phyloP scores from a whole-genome alignment of 2,797 vertebrate genomes.

The Nasua narica region DNA sequence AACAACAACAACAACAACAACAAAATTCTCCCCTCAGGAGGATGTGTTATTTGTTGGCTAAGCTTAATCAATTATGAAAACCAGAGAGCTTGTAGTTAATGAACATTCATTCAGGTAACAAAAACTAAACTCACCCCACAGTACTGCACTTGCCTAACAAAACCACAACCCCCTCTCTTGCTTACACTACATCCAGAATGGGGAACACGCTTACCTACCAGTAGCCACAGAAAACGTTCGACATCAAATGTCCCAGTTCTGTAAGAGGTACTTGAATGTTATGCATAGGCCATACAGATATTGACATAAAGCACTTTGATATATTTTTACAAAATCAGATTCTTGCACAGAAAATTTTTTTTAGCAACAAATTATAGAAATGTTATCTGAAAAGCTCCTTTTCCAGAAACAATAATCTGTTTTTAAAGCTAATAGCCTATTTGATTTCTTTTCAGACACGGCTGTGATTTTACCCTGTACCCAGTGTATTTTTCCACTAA shows the following conservation, averaged over 20 bases:
- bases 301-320: background rate
- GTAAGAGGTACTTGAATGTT: background rate
- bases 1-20: background rate
- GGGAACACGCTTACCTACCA: background rate
- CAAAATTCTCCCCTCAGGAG: background rate
- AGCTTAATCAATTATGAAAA: slow-evolving; percentile 9
- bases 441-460: background rate
- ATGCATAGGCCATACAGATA: background rate
- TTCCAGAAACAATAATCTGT: background rate
- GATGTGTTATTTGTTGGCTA: background rate
- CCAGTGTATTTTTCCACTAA: background rate
- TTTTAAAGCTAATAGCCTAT: background rate
- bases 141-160: background rate
- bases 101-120: background rate
- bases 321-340: background rate
- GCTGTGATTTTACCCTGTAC: background rate
- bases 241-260: background rate
- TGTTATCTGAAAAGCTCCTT: background rate
- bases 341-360: background rate
- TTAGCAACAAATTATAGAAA: background rate
- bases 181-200: background rate
- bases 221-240: background rate
- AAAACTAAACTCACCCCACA: background rate
- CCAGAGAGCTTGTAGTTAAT: background rate
- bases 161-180: background rate